Evolutionary conservation across 2,888 invertebrate genomes (phyloP).

Genomic region (Volucella zonaria): DNA sequence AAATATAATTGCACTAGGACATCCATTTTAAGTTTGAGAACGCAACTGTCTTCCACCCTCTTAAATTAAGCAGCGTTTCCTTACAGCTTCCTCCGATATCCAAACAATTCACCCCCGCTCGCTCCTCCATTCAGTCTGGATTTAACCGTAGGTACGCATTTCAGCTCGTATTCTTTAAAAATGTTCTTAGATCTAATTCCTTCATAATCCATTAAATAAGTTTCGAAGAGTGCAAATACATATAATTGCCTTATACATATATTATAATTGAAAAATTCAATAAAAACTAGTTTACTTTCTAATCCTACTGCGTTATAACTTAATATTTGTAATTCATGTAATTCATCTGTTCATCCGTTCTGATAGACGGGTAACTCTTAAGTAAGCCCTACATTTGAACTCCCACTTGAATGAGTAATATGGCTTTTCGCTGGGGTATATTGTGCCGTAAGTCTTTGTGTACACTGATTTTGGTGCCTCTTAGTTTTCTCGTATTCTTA

Average conservation of each 20-base stretch:
- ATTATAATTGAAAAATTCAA: not conserved
- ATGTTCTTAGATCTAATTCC: not conserved
- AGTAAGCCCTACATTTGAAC: too few species aligned
- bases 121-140: not conserved
- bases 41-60: not conserved
- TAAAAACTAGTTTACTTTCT: not conserved
- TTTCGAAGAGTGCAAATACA: not conserved
- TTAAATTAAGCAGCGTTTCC: not conserved
- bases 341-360: too few species aligned
- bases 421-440: too few species aligned
- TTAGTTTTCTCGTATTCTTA: not conserved
- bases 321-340: not conserved
- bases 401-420: too few species aligned
- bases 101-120: not conserved
- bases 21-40: not conserved
- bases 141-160: slow-evolving; percentile 2
- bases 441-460: too few species aligned
- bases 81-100: not conserved
- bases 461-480: not conserved
- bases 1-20: not conserved
- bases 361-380: too few species aligned
- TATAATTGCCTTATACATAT: not conserved
- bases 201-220: not conserved
- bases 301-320: not conserved
- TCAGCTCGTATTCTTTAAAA: not conserved